Conservation (phyloP, 2,888 invertebrate genomes). For the Agrypnus murinus region DNA sequence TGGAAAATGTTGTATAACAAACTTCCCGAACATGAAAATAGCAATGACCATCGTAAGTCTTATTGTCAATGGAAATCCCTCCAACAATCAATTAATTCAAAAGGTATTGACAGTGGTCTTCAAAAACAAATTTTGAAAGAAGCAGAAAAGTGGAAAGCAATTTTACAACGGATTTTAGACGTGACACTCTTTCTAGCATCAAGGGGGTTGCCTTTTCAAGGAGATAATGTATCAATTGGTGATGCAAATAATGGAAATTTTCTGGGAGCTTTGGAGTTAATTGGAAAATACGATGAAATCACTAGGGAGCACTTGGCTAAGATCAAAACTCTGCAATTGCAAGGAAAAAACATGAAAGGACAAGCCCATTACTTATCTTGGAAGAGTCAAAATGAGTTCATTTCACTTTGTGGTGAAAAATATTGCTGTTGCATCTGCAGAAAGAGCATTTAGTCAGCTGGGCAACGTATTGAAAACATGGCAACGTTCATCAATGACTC, state of each 20-base stretch:
- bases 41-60: too few relatives aligned
- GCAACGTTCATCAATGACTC: too few relatives aligned
- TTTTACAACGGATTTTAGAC: conserved; percentile 11
- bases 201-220: conserved; percentile 17
- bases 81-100: not conserved
- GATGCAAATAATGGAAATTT: conserved; percentile 24
- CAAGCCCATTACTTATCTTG: conserved; percentile 13
- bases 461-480: too few relatives aligned
- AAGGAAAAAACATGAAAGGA: conserved; percentile 1
- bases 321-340: not conserved
- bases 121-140: too few relatives aligned
- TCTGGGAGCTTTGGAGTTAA: conserved; percentile 7
- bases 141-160: not conserved
- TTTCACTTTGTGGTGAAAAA: not conserved
- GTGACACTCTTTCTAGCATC: conserved; percentile 1
- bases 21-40: too few relatives aligned
- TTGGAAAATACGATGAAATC: not conserved
- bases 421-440: too few relatives aligned
- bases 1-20: not conserved
- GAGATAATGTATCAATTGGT: not conserved
- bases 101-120: not conserved
- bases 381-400: conserved; percentile 10
- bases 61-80: too few relatives aligned
- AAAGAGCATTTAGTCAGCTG: too few relatives aligned
- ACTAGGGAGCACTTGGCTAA: not conserved